Conservation (phyloP, 2,888 invertebrate species). For the Melikaiella ostensackeni region DNA sequence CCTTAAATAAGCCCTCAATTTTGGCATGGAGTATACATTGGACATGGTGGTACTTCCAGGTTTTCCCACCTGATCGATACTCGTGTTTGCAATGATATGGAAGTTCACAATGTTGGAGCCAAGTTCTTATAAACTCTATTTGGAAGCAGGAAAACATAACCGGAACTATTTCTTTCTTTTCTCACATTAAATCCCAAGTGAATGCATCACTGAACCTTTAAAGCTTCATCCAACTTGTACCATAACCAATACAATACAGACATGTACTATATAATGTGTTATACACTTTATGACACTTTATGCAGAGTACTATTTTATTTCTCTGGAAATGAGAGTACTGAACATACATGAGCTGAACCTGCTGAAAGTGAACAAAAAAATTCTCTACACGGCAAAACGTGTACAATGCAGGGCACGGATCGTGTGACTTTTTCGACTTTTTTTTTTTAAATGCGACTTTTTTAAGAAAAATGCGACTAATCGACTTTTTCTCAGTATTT, state of each 20-base stretch:
- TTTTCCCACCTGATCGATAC: no score
- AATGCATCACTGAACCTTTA: conserved; percentile 15
- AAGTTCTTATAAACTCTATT: conserved; percentile 1
- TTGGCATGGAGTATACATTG: no score
- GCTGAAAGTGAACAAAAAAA: neutral
- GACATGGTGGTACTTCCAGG: no score
- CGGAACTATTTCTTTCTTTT: conserved; percentile 1
- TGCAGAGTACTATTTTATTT: neutral
- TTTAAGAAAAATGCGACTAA: no score
- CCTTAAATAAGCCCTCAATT: no score
- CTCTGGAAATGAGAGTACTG: neutral
- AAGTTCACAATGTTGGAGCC: conserved; percentile 17
- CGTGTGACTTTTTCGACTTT: no score
- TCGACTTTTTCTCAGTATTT: no score
- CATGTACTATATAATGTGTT: no score
- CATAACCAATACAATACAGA: neutral
- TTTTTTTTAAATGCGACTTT: no score
- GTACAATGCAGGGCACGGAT: no score
- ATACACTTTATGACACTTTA: no score
- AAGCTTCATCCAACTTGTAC: neutral
- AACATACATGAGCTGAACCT: neutral
- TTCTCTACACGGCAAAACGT: neutral
- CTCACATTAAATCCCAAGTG: conserved; percentile 13
- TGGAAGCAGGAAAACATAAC: neutral
- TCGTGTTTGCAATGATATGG: no score